Evolutionary conservation across 2,888 invertebrate genomes (phyloP).

Genomic region (Dryocosmus kuriphilus): DNA sequence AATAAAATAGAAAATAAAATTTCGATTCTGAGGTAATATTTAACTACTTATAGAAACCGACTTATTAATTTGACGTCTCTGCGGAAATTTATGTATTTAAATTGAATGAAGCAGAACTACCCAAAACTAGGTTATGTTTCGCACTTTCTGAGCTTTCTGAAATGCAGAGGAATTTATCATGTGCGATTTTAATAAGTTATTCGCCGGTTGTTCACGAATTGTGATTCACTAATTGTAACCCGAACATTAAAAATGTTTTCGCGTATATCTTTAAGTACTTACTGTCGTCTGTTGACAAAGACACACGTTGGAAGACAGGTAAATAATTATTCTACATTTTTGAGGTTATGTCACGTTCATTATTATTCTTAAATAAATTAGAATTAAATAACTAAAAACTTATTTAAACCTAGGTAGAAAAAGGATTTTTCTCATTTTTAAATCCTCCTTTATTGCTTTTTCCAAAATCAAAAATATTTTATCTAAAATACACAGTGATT

Average conservation of each 20-base stretch:
- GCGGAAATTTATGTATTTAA: background rate
- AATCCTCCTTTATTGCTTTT: background rate
- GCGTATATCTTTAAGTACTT: background rate
- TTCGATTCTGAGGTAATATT: background rate
- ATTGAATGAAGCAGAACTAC: background rate
- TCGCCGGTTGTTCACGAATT: background rate
- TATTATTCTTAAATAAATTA: background rate
- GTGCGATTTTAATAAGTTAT: conserved; percentile 2
- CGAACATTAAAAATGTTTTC: conserved; percentile 23
- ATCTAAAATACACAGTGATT: background rate
- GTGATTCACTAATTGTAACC: background rate
- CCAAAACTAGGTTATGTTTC: background rate
- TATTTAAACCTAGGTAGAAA: background rate
- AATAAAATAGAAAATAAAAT: background rate
- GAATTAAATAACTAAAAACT: background rate
- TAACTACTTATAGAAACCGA: background rate
- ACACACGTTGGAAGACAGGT: conserved; percentile 9
- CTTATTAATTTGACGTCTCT: background rate
- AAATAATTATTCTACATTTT: background rate
- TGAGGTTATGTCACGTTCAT: conserved; percentile 13
- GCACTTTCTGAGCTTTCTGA: background rate
- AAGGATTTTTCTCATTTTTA: background rate
- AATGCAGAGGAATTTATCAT: conserved; percentile 6
- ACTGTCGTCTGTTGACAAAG: background rate
- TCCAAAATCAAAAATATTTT: background rate